Base-by-base conservation (phyloP, 64 coral and sea anemone genomes). In the Porites lutea region DNA sequence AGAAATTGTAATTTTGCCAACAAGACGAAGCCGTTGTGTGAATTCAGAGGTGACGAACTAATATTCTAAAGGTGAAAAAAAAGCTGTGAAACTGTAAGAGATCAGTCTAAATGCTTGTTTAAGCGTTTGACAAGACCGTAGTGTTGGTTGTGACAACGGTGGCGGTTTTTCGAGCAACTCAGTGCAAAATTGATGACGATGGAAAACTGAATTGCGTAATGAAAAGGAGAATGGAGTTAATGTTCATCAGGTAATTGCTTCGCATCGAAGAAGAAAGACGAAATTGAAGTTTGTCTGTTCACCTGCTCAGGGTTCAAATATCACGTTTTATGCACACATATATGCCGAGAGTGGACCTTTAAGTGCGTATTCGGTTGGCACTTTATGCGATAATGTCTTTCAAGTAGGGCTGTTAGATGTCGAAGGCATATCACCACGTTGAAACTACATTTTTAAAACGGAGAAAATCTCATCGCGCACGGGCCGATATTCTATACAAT, bases 241-340 rank as follows among this genome's bases (percentile, higher is more conserved):
- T 21, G 67, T 19, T 6, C 45, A 13, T n/a, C 63, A 48, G 52
- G n/a, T 22, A 18, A 48, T 84, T 52, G 13, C 20, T 48, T 82
- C 5, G 48, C 16, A 48, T 82, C 22, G 27, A 82, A 7, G 60
- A 68, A 68, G 46, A 84, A 51, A 83, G 45, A 18, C 16, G 45
- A 8, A 83, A 50, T 83, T 44, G 43, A 48, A 67, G 14, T 84
- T 76, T 50, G 16, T 16, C 52, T 68, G n/a, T 83, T 84, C 81
- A 84, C 46, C 46, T 84, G 81, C 48, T 68, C 49, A 63, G 3
- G 52, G 11, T 5, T 68, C 61, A 69, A 84, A 84, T 84, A 63
- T 13, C 13, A 46, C 46, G 64, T 12, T 84, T 23, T 65, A 18
- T 84, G 13, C 59, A 83, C 0, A 83, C 27, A 37, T 37, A 37